Evolutionary conservation across 2,888 invertebrate species (phyloP).

Genomic region (Parapristionchus giblindavisi): DNA sequence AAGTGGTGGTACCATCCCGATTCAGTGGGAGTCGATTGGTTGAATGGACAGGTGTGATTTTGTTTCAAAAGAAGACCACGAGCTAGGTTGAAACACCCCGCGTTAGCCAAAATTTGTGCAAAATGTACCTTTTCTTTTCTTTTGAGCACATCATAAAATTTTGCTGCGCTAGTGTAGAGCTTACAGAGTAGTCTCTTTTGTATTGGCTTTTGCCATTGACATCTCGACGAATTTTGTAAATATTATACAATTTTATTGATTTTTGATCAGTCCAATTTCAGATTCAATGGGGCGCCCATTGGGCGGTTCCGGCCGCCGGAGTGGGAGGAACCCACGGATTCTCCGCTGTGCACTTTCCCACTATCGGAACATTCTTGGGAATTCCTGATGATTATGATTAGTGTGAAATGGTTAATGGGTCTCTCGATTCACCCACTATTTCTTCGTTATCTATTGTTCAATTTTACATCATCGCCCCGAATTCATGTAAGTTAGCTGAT

Average conservation of each 20-base stretch:
- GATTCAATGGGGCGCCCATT: constrained; percentile 56
- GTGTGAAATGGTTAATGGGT: no score
- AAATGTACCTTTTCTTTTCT: background rate
- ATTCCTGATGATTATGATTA: constrained; percentile 59
- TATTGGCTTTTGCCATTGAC: no score
- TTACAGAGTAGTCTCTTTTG: no score
- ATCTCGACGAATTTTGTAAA: no score
- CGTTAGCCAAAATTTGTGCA: background rate
- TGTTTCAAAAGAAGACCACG: background rate
- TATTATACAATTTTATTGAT: no score
- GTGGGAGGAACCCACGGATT: constrained; percentile 53
- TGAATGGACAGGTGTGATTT: constrained; percentile 51
- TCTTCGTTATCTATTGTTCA: no score
- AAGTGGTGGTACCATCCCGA: constrained; percentile 58
- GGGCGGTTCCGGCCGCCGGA: constrained; percentile 59
- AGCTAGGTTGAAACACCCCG: background rate
- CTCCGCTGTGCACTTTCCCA: constrained; percentile 50
- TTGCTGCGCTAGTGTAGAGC: background rate
- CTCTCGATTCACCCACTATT: no score
- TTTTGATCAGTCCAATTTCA: background rate
- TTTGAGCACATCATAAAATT: no score
- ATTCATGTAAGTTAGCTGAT: no score
- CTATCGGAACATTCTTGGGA: constrained; percentile 53
- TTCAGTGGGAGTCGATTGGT: constrained; percentile 58
- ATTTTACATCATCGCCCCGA: no score